Evolutionary conservation across 1,140 invertebrate genomes (phyloP), one percentile per base, ranked within the genome.

Genomic region (Odontomachus brunneus): DNA sequence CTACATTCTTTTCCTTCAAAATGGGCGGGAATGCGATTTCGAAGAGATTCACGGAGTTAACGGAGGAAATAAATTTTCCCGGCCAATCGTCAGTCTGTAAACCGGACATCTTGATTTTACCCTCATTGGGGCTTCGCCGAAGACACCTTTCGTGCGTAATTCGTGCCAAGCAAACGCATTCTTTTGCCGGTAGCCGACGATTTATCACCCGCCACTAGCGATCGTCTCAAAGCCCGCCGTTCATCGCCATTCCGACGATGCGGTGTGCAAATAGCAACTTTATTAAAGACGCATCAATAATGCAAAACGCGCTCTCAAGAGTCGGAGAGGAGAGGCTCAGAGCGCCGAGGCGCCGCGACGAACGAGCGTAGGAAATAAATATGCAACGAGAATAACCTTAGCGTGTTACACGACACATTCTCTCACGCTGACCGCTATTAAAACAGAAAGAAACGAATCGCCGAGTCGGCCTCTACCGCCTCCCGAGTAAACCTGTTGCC

Each of bases 191-290:
- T 55, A 55, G n/a, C 3, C n/a, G n/a, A 55, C 19, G 19, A 55
- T 55, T 55, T 55, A 55, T 55, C 5, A 55, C 17, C n/a, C 3
- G n/a, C n/a, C 22, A 55, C 53, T 11, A 55, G 53, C 53, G 11
- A 55, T 55, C 53, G 53, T 11, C 17, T 55, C 53, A n/a, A 19
- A 55, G 17, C 17, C 9, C 19, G 53, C 53, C 53, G 53, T 55
- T 55, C 53, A 55, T 55, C 53, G 53, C 53, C n/a, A 55, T 55
- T 55, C 53, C 53, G 53, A 19, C 53, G 53, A 55, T 19, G 53
- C 53, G 5, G 11, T n/a, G n/a, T 55, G 53, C 53, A 55, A 55
- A 55, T 55, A 55, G 53, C 53, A 19, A 55, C 53, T 55, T 55
- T 55, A 55, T 55, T 55, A 55, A 55, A 4, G 53, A 19, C 53